phyloP scores from a whole-genome alignment of 2,888 invertebrate species.

The Drosophila prolongata region DNA sequence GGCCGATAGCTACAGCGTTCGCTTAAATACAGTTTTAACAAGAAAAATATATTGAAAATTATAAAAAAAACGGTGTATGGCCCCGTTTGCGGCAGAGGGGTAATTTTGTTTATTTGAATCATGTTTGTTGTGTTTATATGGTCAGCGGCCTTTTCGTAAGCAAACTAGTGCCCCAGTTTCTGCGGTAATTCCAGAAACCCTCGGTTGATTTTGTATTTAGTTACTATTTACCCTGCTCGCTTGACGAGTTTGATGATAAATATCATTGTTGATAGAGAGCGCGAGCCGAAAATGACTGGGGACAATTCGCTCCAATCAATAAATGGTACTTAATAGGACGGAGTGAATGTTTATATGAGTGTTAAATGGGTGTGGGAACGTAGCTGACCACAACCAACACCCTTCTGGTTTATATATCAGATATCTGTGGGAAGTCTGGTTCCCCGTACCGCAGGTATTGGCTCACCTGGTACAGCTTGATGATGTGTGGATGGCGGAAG shows the following conservation, averaged over 20 bases:
- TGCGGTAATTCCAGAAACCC: neutral
- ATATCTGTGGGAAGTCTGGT: no score
- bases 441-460: no score
- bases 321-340: neutral
- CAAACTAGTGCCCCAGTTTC: slow-evolving; percentile 4
- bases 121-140: neutral
- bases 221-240: neutral
- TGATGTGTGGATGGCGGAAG: slow-evolving; percentile 99
- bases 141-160: neutral
- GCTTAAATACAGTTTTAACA: no score
- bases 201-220: neutral
- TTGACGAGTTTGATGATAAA: neutral
- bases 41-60: no score
- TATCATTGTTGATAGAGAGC: neutral
- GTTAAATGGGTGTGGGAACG: no score
- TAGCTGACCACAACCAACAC: no score
- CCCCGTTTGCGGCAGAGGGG: no score
- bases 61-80: no score
- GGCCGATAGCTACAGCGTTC: no score
- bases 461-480: slow-evolving; percentile 93
- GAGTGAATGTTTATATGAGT: neutral
- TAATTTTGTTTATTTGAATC: neutral
- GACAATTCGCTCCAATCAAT: neutral
- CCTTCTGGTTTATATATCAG: neutral
- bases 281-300: neutral